Percentiles rank a stretch among this genome's conserved stretches.
Conservation (phyloP, 2,888 invertebrate genomes). For the Acrobasis suavella region DNA sequence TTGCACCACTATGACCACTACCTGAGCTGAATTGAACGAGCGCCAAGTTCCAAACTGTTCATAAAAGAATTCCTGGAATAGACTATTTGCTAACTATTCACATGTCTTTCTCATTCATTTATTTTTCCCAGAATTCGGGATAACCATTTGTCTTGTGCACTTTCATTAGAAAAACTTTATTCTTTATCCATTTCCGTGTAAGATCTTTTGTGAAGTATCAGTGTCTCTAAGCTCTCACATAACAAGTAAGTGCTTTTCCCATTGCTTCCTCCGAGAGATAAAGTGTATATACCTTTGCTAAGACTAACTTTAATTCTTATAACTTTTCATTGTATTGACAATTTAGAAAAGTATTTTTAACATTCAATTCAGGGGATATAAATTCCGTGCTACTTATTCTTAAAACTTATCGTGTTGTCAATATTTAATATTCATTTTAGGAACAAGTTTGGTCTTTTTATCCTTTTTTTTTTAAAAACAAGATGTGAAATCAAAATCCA, state of each 20-base stretch:
- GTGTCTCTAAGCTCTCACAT: conserved; percentile 19
- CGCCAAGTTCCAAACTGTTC: conserved; percentile 13
- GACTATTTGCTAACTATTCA: conserved; percentile 5
- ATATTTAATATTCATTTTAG: no score
- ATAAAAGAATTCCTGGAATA: conserved; percentile 9
- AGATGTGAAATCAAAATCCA: background rate
- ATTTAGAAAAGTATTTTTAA: no score
- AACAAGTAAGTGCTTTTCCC: conserved; percentile 18
- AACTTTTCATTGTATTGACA: no score
- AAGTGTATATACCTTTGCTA: conserved; percentile 13
- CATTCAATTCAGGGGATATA: no score
- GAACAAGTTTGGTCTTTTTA: no score
- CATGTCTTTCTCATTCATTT: conserved; percentile 4
- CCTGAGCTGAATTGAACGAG: conserved; percentile 9
- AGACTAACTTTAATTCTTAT: background rate
- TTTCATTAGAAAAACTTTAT: conserved; percentile 10
- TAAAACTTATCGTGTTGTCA: no score
- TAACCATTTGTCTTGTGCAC: conserved; percentile 11
- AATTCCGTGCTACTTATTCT: no score
- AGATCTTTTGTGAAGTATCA: conserved; percentile 10
- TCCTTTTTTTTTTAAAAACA: no score
- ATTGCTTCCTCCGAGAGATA: conserved; percentile 9
- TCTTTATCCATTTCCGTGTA: conserved; percentile 11
- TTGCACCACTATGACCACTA: conserved; percentile 1
- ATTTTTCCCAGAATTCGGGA: background rate